Evolutionary conservation across 2,113 vertebrate genomes (phyloP).

Genomic region (Agapornis roseicollis): DNA sequence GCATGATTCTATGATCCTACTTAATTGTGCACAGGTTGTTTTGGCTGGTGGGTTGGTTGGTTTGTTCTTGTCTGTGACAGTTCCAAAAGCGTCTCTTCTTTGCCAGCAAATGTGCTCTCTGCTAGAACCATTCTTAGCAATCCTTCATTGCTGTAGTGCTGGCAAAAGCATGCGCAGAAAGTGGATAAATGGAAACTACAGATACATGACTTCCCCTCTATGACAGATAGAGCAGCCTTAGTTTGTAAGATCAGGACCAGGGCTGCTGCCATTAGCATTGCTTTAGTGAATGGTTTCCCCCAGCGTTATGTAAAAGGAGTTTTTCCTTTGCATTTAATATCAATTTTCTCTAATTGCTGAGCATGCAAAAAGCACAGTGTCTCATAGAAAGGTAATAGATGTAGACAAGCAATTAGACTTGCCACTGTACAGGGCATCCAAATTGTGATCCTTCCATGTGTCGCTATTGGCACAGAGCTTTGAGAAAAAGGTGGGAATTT

Average conservation of each 20-base stretch:
- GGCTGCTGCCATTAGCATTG: not conserved
- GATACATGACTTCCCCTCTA: not conserved
- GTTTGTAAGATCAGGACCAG: not conserved
- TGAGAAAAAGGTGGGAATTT: not conserved
- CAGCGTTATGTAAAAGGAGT: rapidly evolving
- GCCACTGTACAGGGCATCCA: not conserved
- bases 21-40: not conserved
- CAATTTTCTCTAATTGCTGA: not conserved
- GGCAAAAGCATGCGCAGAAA: not conserved
- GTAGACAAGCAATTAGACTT: not conserved
- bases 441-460: not conserved
- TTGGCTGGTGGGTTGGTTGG: not conserved
- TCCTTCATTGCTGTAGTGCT: not conserved
- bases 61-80: not conserved
- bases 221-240: not conserved
- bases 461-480: not conserved
- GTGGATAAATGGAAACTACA: not conserved
- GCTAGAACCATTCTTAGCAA: not conserved
- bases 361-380: rapidly evolving
- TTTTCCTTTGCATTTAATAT: not conserved
- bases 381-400: not conserved
- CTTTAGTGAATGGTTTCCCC: not conserved
- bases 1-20: not conserved
- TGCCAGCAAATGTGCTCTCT: not conserved
- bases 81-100: not conserved